Evolutionary conservation across 2,113 vertebrate species (phyloP).

Genomic region (Polypterus bichir): DNA sequence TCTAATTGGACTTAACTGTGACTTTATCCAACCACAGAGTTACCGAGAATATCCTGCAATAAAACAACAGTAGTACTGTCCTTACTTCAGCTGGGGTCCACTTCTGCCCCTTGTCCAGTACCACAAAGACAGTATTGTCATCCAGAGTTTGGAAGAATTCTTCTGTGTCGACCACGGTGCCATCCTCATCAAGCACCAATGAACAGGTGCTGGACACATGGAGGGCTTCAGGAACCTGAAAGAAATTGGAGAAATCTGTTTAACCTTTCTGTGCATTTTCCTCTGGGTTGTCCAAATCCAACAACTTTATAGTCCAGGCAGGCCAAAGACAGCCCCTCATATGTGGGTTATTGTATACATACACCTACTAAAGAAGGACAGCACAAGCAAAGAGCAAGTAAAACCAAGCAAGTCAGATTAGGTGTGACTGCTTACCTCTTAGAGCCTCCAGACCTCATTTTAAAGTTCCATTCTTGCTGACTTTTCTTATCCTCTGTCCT

Average conservation of each 20-base stretch:
- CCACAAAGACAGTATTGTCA: conserved; percentile 64
- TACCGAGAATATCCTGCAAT: too few species aligned
- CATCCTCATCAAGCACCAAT: conserved; percentile 81
- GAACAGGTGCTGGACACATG: conserved; percentile 26
- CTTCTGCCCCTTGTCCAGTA: conserved; percentile 61
- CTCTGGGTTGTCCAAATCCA: too few species aligned
- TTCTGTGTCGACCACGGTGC: conserved; percentile 73
- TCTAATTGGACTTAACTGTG: too few species aligned
- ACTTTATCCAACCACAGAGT: too few species aligned
- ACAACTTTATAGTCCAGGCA: too few species aligned
- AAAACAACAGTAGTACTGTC: too few species aligned
- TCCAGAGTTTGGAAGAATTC: conserved; percentile 71
- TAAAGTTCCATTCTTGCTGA: neutral
- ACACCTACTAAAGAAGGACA: neutral
- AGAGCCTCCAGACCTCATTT: too few species aligned
- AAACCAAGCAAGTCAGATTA: too few species aligned
- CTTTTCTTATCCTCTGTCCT: neutral
- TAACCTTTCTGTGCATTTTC: neutral
- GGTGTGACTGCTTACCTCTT: too few species aligned
- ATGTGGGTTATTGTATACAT: too few species aligned
- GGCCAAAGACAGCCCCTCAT: too few species aligned
- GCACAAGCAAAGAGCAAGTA: too few species aligned
- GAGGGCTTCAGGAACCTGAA: conserved; percentile 53
- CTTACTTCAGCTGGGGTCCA: conserved; percentile 55
- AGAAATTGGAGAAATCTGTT: neutral